These are phyloP conservation scores for Pyrrhosoma nymphula DNA, from an alignment of 2,888 invertebrate species.

Conservation along the genomic window DNA sequence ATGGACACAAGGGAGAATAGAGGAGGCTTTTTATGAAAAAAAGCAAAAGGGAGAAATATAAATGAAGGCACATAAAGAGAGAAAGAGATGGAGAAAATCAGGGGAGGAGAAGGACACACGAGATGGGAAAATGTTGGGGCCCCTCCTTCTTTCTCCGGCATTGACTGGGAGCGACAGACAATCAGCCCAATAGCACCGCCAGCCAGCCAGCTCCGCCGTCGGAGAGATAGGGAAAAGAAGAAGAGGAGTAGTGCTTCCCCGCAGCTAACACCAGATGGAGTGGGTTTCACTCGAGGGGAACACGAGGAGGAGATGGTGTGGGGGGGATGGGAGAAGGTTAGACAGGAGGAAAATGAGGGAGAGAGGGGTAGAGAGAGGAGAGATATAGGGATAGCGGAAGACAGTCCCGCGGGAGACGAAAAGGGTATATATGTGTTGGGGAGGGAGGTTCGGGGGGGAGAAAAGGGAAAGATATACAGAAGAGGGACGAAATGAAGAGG, in stretches of 20 bases:
- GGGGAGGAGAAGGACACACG: too few species aligned
- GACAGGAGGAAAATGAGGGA: slow-evolving; percentile 47
- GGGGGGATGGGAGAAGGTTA: slow-evolving; percentile 66
- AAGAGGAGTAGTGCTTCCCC: neutral
- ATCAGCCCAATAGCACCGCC: slow-evolving; percentile 68
- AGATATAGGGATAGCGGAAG: too few species aligned
- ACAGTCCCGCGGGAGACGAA: too few species aligned
- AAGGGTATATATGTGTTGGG: too few species aligned
- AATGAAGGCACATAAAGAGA: neutral
- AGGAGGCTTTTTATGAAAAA: neutral
- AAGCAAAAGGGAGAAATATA: neutral
- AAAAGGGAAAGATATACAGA: slow-evolving; percentile 67
- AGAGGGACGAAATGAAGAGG: neutral
- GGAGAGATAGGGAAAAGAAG: slow-evolving; percentile 61
- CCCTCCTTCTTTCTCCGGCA: slow-evolving; percentile 35
- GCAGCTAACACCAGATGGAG: slow-evolving; percentile 69
- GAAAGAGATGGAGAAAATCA: neutral
- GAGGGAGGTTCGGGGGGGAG: too few species aligned
- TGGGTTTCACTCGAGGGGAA: slow-evolving; percentile 68
- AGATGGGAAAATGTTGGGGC: neutral
- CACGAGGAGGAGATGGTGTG: slow-evolving; percentile 67
- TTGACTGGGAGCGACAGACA: slow-evolving; percentile 69
- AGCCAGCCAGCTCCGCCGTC: slow-evolving; percentile 62
- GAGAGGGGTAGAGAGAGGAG: slow-evolving; percentile 32
- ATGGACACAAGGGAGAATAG: neutral